Evolutionary conservation across 2,888 invertebrate genomes (phyloP).

Genomic region (Xanthia icteritia): DNA sequence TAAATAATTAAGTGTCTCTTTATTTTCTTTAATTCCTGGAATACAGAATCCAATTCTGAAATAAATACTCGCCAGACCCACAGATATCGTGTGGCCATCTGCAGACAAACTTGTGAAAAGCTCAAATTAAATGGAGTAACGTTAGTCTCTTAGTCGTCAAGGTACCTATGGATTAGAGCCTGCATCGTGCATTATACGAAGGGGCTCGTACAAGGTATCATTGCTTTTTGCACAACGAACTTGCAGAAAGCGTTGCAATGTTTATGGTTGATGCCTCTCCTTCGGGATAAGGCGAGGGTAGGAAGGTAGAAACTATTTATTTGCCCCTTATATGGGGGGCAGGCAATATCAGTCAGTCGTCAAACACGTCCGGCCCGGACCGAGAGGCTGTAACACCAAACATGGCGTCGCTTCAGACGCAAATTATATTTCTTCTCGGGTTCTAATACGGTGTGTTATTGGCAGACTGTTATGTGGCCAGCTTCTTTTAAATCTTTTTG

Average conservation of each 20-base stretch:
- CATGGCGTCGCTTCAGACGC: slow-evolving; percentile 47
- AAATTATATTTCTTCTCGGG: slow-evolving; percentile 59
- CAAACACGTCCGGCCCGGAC: slow-evolving; percentile 50
- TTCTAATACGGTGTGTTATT: slow-evolving; percentile 50
- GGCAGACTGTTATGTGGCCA: slow-evolving; percentile 1
- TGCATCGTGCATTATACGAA: background rate
- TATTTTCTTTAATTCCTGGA: too few relatives aligned
- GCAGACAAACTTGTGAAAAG: background rate
- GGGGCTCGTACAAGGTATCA: slow-evolving; percentile 5
- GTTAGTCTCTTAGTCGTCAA: background rate
- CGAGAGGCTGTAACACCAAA: slow-evolving; percentile 54
- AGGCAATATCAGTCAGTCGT: slow-evolving; percentile 60
- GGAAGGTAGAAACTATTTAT: slow-evolving; percentile 60
- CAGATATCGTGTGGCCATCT: background rate
- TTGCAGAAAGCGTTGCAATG: slow-evolving; percentile 49
- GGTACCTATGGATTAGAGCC: background rate
- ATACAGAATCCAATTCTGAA: too few relatives aligned
- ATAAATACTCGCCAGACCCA: background rate
- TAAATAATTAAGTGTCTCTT: background rate
- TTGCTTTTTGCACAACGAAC: slow-evolving; percentile 40
- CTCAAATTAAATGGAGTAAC: background rate
- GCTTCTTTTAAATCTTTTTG: slow-evolving; percentile 42
- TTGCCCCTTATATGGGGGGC: slow-evolving; percentile 55
- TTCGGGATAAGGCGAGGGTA: slow-evolving; percentile 52
- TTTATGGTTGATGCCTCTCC: slow-evolving; percentile 41